Conservation (phyloP, 2,888 invertebrate genomes). For the Schizotus pectinicornis region DNA sequence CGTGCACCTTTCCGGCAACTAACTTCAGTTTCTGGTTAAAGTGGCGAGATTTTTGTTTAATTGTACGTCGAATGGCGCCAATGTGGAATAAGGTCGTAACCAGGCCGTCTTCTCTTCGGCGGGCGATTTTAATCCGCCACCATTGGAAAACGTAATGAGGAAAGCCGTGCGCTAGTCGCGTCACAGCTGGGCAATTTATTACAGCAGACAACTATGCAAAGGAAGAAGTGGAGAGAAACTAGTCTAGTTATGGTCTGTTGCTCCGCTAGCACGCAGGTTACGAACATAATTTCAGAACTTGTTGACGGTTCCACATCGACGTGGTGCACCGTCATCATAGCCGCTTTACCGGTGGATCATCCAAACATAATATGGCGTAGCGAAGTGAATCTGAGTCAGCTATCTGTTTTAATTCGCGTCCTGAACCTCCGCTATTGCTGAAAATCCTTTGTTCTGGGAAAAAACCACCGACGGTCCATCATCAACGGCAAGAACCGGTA, state of each 20-base stretch:
- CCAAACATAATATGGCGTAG: conserved; percentile 23
- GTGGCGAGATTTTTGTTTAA: too few species aligned
- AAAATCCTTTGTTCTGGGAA: conserved; percentile 23
- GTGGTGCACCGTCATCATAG: conserved; percentile 25
- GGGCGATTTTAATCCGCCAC: too few species aligned
- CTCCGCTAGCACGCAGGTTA: conserved; percentile 2
- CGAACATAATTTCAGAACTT: conserved; percentile 21
- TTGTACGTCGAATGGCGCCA: too few species aligned
- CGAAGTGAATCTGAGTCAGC: conserved; percentile 25
- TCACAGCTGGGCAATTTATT: not conserved
- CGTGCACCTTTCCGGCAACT: too few species aligned
- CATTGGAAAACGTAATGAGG: too few species aligned
- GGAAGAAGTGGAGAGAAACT: conserved; percentile 19
- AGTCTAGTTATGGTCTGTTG: conserved; percentile 28
- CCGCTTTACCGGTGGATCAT: conserved; percentile 23
- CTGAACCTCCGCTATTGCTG: conserved; percentile 15
- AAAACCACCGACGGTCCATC: too few species aligned
- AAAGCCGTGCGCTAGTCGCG: too few species aligned
- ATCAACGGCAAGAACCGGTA: conserved; percentile 2
- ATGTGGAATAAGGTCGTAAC: too few species aligned
- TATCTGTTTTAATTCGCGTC: conserved; percentile 9
- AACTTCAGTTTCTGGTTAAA: too few species aligned
- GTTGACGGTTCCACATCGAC: not conserved
- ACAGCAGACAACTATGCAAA: not conserved
- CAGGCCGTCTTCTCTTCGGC: too few species aligned